A percentile compares a stretch with the other conserved stretches of the same genome.
Conservation (phyloP, 2,888 invertebrate genomes). For the Nemurella pictetii region DNA sequence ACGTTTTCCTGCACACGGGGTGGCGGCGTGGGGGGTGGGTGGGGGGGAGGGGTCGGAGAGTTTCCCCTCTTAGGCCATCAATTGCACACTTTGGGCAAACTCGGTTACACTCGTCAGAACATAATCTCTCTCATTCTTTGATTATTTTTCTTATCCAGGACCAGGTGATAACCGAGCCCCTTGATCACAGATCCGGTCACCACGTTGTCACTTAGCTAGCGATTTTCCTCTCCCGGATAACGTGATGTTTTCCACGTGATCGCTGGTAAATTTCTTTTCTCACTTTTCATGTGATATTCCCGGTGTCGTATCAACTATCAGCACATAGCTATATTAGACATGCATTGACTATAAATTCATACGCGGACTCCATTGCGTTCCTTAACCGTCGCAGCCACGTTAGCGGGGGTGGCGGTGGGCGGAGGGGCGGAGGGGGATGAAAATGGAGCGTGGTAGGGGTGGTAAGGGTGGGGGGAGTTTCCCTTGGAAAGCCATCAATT, state of each 20-base stretch:
- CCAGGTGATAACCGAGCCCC: too few relatives aligned
- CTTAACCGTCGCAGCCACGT: neutral
- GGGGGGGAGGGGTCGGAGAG: neutral
- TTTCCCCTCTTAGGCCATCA: neutral
- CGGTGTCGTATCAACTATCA: neutral
- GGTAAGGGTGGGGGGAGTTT: constrained; percentile 38
- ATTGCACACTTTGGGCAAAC: neutral
- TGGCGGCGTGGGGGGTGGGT: neutral
- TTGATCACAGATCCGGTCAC: too few relatives aligned
- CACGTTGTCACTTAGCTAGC: too few relatives aligned
- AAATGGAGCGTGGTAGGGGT: constrained; percentile 42
- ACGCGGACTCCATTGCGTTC: neutral
- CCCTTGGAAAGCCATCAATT: constrained; percentile 43
- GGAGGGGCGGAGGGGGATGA: neutral
- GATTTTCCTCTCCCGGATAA: too few relatives aligned
- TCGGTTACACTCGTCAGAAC: neutral
- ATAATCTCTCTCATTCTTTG: too few relatives aligned
- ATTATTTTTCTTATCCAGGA: too few relatives aligned
- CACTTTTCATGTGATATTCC: neutral
- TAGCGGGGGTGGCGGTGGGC: neutral
- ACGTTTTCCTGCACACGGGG: too few relatives aligned
- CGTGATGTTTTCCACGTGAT: neutral
- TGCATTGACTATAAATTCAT: neutral
- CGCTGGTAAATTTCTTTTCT: neutral
- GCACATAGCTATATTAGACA: neutral